Evolutionary conservation across 1,140 invertebrate genomes (phyloP).

Genomic region (Lithobius niger): DNA sequence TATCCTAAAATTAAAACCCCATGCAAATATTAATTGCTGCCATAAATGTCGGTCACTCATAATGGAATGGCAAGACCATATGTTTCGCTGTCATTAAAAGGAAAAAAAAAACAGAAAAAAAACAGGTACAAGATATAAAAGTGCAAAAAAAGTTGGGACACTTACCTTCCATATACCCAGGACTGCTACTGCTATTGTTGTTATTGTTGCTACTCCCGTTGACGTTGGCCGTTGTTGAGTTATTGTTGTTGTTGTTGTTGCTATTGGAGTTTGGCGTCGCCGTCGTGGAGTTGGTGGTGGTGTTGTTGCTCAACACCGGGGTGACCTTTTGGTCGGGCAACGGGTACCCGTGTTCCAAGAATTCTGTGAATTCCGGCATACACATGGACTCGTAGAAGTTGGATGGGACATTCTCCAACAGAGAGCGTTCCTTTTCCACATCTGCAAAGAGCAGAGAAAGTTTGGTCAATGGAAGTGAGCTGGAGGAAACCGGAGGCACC

Average conservation of each 20-base stretch:
- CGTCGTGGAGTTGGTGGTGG: slow-evolving; percentile 22
- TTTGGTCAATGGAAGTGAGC: no score
- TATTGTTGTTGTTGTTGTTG: slow-evolving; percentile 9
- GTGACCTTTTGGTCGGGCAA: slow-evolving; percentile 18
- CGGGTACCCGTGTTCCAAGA: slow-evolving; percentile 36
- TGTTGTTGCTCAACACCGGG: slow-evolving; percentile 18
- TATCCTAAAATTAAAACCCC: no score
- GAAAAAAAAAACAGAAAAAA: no score
- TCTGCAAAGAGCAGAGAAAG: slow-evolving; percentile 39
- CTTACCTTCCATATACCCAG: neutral
- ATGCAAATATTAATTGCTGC: no score
- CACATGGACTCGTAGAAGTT: slow-evolving; percentile 63
- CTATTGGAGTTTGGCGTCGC: slow-evolving; percentile 5
- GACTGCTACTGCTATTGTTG: neutral
- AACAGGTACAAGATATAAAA: no score
- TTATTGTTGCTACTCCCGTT: neutral
- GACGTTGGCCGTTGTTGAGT: slow-evolving; percentile 4
- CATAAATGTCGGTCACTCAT: no score
- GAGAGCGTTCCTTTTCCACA: slow-evolving; percentile 47
- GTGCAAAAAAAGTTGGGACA: no score
- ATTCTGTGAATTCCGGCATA: slow-evolving; percentile 58
- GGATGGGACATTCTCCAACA: slow-evolving; percentile 46
- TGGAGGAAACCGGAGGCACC: neutral
- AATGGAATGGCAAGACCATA: no score
- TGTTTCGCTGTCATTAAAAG: no score